Base-by-base conservation (phyloP, 2,888 invertebrate genomes). In the Xiphydria camelus region DNA sequence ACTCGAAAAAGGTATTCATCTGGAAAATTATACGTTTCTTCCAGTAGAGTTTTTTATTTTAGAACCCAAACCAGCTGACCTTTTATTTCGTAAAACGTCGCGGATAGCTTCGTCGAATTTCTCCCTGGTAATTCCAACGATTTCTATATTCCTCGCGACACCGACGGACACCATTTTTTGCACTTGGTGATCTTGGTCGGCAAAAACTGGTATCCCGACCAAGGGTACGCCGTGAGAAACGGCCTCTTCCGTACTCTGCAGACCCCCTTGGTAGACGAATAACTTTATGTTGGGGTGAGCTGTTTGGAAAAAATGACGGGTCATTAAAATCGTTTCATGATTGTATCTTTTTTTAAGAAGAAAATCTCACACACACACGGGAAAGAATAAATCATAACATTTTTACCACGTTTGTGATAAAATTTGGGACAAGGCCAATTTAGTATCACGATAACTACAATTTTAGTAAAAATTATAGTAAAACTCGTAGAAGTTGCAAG, bases 191-290 rank as follows among this genome's bases (percentile, higher is more conserved):
- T 41, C 43, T 37, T 68, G 64, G 49, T 68, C 68, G 14, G 43
- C 51, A 0, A 60, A 4, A 12, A 66, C 2, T 1, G 66, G 64
- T 3, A 61, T 40, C 2, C 58, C 66, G 6, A 68, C 4, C 2
- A 68, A 1, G 1, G 68, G 68, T 4, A 68, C 56, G 0, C 37
- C 47, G 7, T 45, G 47, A 32, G 54, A 6, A 25, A 66, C 41
- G 4, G 63, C 62, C 48, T 67, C 66, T 31, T 64, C 63, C 1
- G 55, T 55, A 47, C 63, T 66, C 32, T 64, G 66, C 9, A 56
- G 15, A 6, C 64, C 66, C 3, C 65, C 66, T 52, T 66, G 66
- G 22, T 54, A 60, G 2, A 66, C 42, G 19, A 55, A 64, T 15
- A 62, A 35, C 19, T 45, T 58, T 9, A 64, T 50, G 10, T 66